A percentile compares a stretch with the other conserved stretches of the same genome.
These are phyloP conservation scores for Anneissia japonica DNA, from an alignment of 35 echinoderm and acorn worm species.

Conservation along the genomic window DNA sequence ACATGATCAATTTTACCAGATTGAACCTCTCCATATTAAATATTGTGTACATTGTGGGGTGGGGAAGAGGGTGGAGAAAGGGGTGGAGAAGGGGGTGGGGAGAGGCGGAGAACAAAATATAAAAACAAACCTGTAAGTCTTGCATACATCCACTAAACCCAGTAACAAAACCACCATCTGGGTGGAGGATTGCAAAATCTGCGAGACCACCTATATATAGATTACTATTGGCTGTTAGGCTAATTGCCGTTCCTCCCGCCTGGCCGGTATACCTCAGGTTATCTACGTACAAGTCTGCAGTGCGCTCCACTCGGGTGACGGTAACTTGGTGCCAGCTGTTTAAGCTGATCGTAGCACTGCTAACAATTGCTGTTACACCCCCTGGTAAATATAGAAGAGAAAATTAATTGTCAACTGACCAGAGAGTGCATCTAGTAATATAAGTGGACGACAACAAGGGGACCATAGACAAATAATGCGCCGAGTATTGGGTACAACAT, in stretches of 20 bases:
- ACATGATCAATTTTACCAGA: too few relatives aligned
- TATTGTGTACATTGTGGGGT: too few relatives aligned
- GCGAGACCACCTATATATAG: conserved; percentile 60
- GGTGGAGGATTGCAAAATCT: conserved; percentile 11
- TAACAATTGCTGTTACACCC: conserved; percentile 38
- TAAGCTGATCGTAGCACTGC: conserved; percentile 37
- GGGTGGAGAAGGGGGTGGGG: background rate
- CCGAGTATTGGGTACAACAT: too few relatives aligned
- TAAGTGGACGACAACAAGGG: too few relatives aligned
- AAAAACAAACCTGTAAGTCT: conserved; percentile 59
- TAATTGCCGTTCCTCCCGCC: conserved; percentile 45
- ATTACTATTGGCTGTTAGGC: conserved; percentile 33
- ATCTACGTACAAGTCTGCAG: conserved; percentile 60
- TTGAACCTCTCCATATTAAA: too few relatives aligned
- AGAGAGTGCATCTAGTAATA: too few relatives aligned
- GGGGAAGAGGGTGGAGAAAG: background rate
- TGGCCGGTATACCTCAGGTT: background rate
- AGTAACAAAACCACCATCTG: conserved; percentile 43
- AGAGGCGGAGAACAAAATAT: too few relatives aligned
- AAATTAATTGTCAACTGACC: too few relatives aligned
- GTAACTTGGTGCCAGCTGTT: conserved; percentile 62
- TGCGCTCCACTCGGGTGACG: conserved; percentile 36
- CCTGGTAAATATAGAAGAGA: too few relatives aligned
- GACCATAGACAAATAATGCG: too few relatives aligned
- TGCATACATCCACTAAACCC: conserved; percentile 76